Conservation (phyloP, 2,888 invertebrate genomes). For the Laspeyria flexula region DNA sequence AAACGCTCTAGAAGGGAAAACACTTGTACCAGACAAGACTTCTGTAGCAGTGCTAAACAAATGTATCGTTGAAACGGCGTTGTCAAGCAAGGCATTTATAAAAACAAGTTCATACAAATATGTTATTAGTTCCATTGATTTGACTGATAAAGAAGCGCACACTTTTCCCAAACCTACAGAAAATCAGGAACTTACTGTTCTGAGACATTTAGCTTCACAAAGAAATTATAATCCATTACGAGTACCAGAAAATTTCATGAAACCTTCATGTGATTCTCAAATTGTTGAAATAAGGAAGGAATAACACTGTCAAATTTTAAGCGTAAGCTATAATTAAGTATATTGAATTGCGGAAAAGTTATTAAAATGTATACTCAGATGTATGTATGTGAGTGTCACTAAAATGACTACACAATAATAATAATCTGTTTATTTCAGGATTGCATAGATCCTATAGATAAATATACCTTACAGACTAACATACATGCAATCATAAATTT, state of each 20-base stretch:
- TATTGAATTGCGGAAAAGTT: too few species aligned
- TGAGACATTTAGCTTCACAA: constrained; percentile 59
- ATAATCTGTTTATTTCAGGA: too few species aligned
- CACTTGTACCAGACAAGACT: constrained; percentile 51
- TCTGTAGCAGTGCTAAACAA: constrained; percentile 55
- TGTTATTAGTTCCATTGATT: constrained; percentile 52
- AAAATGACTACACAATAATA: too few species aligned
- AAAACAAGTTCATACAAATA: constrained; percentile 46
- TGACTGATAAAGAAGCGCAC: constrained; percentile 48
- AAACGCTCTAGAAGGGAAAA: constrained; percentile 74
- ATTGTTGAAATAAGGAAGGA: too few species aligned
- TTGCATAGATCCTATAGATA: too few species aligned
- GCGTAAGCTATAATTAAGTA: too few species aligned
- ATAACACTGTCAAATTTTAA: too few species aligned
- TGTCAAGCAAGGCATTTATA: constrained; percentile 65
- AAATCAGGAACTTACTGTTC: constrained; percentile 50
- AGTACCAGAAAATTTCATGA: constrained; percentile 59
- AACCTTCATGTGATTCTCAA: constrained; percentile 24
- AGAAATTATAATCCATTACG: constrained; percentile 69
- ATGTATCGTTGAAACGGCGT: constrained; percentile 69
- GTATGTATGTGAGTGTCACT: too few species aligned
- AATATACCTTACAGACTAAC: too few species aligned
- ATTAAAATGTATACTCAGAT: too few species aligned
- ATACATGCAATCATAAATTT: too few species aligned
- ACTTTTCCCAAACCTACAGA: constrained; percentile 52